Evolutionary conservation across 2,888 invertebrate genomes (phyloP).

Genomic region (Tinea semifulvella): DNA sequence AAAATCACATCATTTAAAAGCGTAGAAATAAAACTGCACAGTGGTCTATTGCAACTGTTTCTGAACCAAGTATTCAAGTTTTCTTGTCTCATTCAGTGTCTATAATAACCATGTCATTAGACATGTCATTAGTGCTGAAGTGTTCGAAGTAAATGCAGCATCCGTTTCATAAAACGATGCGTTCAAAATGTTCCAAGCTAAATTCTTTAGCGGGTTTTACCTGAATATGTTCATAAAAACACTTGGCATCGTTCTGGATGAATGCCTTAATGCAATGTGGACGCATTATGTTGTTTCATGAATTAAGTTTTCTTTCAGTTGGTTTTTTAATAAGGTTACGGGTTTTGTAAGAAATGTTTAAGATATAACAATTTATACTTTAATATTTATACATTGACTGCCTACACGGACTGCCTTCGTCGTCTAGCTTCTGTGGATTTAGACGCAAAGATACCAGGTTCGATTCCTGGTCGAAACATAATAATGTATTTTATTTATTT

Average conservation of each 20-base stretch:
- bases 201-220: background rate
- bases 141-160: background rate
- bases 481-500: no score
- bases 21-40: no score
- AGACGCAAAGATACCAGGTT: no score
- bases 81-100: background rate
- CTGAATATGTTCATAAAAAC: conserved; percentile 1
- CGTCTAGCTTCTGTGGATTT: no score
- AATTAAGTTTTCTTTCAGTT: background rate
- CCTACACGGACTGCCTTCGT: no score
- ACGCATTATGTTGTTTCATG: background rate
- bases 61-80: background rate
- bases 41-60: no score
- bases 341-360: no score
- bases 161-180: conserved; percentile 7
- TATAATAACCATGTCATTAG: conserved; percentile 4
- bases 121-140: background rate
- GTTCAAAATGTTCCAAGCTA: background rate
- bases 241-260: background rate
- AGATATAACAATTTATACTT: no score
- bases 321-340: background rate
- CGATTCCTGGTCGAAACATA: no score
- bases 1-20: no score
- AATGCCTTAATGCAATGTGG: conserved; percentile 1
- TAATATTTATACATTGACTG: no score